phyloP scores from a whole-genome alignment of 1,140 invertebrate species.

The Pteromalus puparum region DNA sequence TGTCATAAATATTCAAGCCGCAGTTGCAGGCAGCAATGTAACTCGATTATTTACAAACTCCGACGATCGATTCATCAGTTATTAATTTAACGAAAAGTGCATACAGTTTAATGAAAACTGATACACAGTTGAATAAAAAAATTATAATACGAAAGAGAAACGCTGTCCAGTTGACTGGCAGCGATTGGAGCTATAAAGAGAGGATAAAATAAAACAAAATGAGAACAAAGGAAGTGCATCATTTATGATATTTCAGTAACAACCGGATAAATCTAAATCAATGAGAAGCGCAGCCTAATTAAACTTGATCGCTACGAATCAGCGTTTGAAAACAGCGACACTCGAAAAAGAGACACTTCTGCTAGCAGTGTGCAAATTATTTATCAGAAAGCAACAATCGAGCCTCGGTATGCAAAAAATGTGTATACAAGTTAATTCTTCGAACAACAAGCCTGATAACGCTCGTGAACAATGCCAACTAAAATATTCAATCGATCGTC shows the following conservation, averaged over 20 bases:
- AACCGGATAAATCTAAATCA: conserved; percentile 9
- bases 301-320: neutral
- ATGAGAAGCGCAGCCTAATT: conserved; percentile 20
- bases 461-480: neutral
- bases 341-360: neutral
- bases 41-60: no score
- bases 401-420: neutral
- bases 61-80: no score
- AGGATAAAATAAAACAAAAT: neutral
- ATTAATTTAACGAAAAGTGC: no score
- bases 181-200: neutral
- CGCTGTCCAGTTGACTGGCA: neutral
- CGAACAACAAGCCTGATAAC: neutral
- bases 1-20: no score
- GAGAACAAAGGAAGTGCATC: neutral
- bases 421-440: neutral
- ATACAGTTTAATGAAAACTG: no score
- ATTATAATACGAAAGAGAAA: neutral
- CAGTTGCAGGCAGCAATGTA: no score
- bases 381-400: neutral
- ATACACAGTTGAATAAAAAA: neutral
- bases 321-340: neutral
- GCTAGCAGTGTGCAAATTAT: neutral
- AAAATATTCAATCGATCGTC: neutral
- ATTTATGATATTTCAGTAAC: conserved; percentile 3